Evolutionary conservation across 2,113 vertebrate species (phyloP).

Genomic region (Sinocyclocheilus anshuiensis): DNA sequence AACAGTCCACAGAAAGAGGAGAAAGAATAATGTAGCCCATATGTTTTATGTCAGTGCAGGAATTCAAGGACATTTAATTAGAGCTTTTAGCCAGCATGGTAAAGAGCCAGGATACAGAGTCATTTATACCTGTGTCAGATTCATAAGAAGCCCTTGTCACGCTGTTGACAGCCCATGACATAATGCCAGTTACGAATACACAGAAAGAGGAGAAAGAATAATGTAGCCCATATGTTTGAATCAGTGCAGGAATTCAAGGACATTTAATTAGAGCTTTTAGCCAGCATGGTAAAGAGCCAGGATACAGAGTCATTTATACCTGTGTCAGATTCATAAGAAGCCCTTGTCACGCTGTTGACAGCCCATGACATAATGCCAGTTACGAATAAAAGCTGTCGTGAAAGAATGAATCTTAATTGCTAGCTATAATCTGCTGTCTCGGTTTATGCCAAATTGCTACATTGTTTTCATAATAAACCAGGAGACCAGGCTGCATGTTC

Average conservation of each 20-base stretch:
- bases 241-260: conserved; percentile 13
- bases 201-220: no score
- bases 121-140: conserved; percentile 35
- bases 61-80: conserved; percentile 40
- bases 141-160: conserved; percentile 25
- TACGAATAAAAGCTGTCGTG: conserved; percentile 53
- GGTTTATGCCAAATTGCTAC: conserved; percentile 65
- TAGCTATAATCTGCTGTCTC: conserved; percentile 64
- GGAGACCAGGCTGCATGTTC: conserved; percentile 65
- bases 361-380: conserved; percentile 33
- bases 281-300: conserved; percentile 4
- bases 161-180: conserved; percentile 15
- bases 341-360: conserved; percentile 13
- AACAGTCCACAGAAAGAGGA: background rate
- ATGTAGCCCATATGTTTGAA: background rate
- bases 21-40: conserved; percentile 5
- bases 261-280: conserved; percentile 37
- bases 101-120: conserved; percentile 23
- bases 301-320: conserved; percentile 24
- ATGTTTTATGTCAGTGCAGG: conserved; percentile 5
- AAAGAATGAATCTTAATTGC: conserved; percentile 57
- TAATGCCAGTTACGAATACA: conserved; percentile 42
- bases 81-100: background rate
- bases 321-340: conserved; percentile 33
- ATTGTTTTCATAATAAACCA: conserved; percentile 66